Base-by-base conservation (phyloP, 1,140 invertebrate genomes). In the Dreissena rostriformis region DNA sequence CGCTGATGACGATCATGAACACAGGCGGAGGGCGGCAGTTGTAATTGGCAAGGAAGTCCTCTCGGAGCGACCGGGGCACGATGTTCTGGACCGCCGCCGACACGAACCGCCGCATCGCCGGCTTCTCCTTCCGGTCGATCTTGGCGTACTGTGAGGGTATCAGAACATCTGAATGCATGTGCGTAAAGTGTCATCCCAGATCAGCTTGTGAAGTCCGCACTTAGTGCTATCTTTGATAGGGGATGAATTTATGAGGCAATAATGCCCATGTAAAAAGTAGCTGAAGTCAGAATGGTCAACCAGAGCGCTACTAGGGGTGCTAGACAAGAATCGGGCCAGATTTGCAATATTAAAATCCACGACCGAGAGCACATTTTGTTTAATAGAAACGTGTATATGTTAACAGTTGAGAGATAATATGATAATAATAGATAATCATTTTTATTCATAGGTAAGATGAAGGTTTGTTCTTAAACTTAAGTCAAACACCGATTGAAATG, bases 21-120 rank as follows among this genome's bases (percentile, higher is more conserved):
- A 99, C 94, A 6, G 98, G 98, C 22, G 98, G 98, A 29, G 98
- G 98, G 89, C 97, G 97, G 93, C 98, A 98, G 19, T 96, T 97
- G 94, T 99, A 99, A 89, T 97, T 96, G 94, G 98, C 97, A 51
- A 90, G 79, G 70, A 88, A 88, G 51, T 88, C 83, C 29, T 84
- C 71, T 14, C 81, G 63, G 71, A 71, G 39, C 12, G 51, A 63
- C 15, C 81, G 67, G 12, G 87, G 87, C 26, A 88, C 76, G 39
- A 86, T 84, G 49, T 84, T 86, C 19, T 51, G 22, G 5, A 86
- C 71, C 12, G 82, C 85, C 11, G 73, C 75, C 12, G 75, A 76
- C 17, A 86, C 57, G 65, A 84, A 75, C 51, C 53, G 76, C 19
- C 52, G 53, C 82, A 83, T 83, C 11, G 82, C 73, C 29, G 75